Base-by-base conservation (phyloP, 2,113 vertebrate species). In the Cynoglossus semilaevis region DNA sequence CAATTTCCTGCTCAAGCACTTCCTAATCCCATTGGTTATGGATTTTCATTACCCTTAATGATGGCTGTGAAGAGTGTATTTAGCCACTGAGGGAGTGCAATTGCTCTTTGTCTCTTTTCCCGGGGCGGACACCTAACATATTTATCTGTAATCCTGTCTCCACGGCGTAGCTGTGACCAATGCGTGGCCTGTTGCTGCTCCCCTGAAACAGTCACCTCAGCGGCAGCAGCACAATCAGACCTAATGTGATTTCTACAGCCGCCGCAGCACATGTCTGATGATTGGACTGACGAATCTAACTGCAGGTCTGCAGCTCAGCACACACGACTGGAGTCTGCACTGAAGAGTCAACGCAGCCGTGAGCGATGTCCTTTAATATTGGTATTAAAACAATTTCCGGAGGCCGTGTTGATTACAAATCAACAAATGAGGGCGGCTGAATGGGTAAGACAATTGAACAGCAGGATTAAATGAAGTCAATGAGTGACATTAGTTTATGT, bases 131-230 rank as follows among this genome's bases (percentile, higher is more conserved):
- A 82, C 79, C 84, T 83, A 82, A 86, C 82, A 80, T 82, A 80
- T 85, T 88, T 88, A 87, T 86, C 74, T 77, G 71, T 81, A 87
- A 89, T 87, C 84, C 59, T 74, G 77, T 86, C 79, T 79, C 59
- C 53, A 1, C 69, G 72, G 74, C 77, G 14, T 74, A 61, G 68
- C 85, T 64, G 85, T 87, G 86, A 87, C 89, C 88, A 85, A 83
- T 84, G 78, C 35, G 69, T 72, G 77, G 81, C 84, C 80, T 76
- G 83, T 67, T 74, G 70, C 67, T 72, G 76, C 72, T 71, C 66
- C 67, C 65, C 54, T 15, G 18, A 48, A 83, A 79, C 72, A 77
- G 72, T 66, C 64, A 61, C 68, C 76, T 76, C 82, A 73, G 71
- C 70, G 71, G 71, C 70, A 66, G 81, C 63, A 18, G 76, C 78